These are phyloP conservation scores for Cataglyphis rosenhaueri DNA, from an alignment of 2,888 invertebrate genomes.

Conservation along the genomic window DNA sequence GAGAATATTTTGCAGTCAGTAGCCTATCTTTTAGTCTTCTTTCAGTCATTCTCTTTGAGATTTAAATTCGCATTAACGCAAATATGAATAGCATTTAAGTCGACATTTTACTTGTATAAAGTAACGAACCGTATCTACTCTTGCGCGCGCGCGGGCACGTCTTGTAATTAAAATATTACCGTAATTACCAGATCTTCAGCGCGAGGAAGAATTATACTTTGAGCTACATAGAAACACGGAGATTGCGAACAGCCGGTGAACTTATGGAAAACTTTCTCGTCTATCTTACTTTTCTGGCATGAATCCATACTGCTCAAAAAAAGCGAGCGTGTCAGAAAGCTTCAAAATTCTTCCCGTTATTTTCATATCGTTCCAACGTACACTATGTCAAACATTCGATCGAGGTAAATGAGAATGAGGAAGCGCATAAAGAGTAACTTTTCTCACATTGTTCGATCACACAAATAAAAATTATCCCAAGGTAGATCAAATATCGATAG, in stretches of 20 bases:
- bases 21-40: not conserved
- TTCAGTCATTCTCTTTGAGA: constrained; percentile 11
- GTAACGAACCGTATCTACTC: constrained; percentile 15
- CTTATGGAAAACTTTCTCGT: constrained; percentile 66
- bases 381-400: constrained; percentile 28
- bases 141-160: not conserved
- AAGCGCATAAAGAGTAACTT: constrained; percentile 54
- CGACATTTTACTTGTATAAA: constrained; percentile 21
- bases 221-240: constrained; percentile 38
- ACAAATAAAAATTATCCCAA: constrained; percentile 68
- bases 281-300: constrained; percentile 34
- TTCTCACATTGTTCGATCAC: constrained; percentile 65
- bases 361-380: not conserved
- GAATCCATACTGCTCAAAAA: constrained; percentile 40
- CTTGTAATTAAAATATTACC: constrained; percentile 47
- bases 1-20: constrained; percentile 28
- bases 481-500: constrained; percentile 47
- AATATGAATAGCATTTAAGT: constrained; percentile 47
- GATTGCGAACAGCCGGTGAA: constrained; percentile 40
- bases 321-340: constrained; percentile 27
- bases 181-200: constrained; percentile 30
- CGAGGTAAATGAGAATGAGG: not conserved
- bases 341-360: not conserved
- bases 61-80: constrained; percentile 35
- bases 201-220: constrained; percentile 22